Percentiles rank a stretch among this genome's conserved stretches.
Conservation (phyloP, 2,888 invertebrate genomes). For the Drosophila borealis region DNA sequence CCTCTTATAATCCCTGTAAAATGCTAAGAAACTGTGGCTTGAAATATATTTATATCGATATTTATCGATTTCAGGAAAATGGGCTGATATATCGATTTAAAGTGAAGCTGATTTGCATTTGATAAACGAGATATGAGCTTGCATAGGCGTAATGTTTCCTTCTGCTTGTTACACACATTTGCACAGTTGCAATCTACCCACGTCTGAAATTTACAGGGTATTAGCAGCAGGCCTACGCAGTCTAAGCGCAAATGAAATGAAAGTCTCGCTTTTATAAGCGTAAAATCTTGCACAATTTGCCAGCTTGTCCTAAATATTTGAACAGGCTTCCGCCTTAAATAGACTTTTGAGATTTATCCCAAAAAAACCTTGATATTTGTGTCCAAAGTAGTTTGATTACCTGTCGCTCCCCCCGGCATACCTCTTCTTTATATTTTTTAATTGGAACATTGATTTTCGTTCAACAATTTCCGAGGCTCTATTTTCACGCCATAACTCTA, state of each 20-base stretch:
- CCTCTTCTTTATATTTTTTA: conserved; percentile 14
- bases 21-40: too few species aligned
- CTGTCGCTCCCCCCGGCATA: background rate
- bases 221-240: background rate
- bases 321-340: conserved; percentile 45
- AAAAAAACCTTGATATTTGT: background rate
- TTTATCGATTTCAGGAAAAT: too few species aligned
- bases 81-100: too few species aligned
- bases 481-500: conserved; percentile 79
- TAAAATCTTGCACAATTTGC: conserved; percentile 54
- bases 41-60: too few species aligned
- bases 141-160: too few species aligned
- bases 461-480: conserved; percentile 27
- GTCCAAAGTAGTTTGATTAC: conserved; percentile 15
- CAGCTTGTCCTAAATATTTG: conserved; percentile 65
- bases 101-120: too few species aligned
- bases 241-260: conserved; percentile 52
- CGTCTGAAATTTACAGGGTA: background rate
- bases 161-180: background rate
- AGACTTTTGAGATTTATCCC: conserved; percentile 60
- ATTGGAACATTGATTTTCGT: conserved; percentile 50
- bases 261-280: conserved; percentile 47
- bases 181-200: background rate
- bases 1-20: too few species aligned
- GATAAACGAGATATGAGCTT: too few species aligned